Conservation (phyloP, 2,113 vertebrate species). For the Tupaia chinensis region DNA sequence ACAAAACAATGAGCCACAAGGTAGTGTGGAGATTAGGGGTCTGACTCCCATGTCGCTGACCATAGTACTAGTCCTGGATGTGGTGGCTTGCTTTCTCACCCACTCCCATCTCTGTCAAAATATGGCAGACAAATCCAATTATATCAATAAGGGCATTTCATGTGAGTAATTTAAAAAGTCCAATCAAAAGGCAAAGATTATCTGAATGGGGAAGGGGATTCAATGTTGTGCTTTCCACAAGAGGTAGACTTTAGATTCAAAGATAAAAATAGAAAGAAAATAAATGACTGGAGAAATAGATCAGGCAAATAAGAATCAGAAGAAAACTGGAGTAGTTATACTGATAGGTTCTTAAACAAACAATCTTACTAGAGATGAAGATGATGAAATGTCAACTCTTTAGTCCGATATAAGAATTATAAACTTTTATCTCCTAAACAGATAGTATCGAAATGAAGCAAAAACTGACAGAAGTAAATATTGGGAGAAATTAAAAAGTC, state of each 20-base stretch:
- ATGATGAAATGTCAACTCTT: background rate
- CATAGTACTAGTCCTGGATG: no score
- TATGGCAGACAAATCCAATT: background rate
- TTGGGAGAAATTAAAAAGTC: background rate
- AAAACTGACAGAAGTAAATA: background rate
- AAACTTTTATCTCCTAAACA: background rate
- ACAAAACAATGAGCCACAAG: no score
- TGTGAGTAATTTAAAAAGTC: background rate
- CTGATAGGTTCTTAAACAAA: background rate
- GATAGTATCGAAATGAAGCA: background rate
- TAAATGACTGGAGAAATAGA: background rate
- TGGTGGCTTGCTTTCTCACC: no score
- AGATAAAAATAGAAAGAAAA: background rate
- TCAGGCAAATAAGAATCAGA: background rate
- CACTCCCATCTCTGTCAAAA: background rate
- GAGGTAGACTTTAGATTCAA: background rate
- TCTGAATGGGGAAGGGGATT: background rate
- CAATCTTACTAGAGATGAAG: background rate
- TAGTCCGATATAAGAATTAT: background rate
- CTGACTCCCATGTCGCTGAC: no score
- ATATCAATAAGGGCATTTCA: background rate
- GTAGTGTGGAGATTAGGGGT: no score
- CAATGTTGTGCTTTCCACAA: background rate
- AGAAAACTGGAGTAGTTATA: background rate
- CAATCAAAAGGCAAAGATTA: background rate